Conservation (phyloP, 1,140 invertebrate species). For the Pogonognathellus flavescens region DNA sequence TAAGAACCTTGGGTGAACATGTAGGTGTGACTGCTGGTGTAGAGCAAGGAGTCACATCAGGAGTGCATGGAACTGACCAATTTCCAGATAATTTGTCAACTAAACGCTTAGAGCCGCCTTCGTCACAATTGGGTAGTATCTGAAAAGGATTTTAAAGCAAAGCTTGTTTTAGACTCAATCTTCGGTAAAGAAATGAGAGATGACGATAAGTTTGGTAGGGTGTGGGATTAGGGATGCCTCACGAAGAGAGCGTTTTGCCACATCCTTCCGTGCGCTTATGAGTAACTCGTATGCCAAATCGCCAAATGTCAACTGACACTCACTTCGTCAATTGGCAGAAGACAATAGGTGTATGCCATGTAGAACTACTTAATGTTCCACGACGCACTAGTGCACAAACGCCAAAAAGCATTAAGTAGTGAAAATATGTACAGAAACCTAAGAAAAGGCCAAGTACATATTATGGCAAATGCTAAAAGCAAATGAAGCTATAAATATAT, state of each 20-base stretch:
- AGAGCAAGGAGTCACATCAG: conserved; percentile 57
- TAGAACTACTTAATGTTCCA: too few species aligned
- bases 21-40: conserved; percentile 61
- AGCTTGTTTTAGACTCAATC: conserved; percentile 31
- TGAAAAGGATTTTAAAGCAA: conserved; percentile 51
- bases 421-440: too few species aligned
- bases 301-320: too few species aligned
- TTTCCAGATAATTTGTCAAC: conserved; percentile 53
- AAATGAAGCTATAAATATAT: too few species aligned
- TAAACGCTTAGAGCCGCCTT: conserved; percentile 52
- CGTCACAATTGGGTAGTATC: conserved; percentile 35
- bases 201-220: neutral
- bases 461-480: too few species aligned
- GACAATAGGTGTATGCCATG: too few species aligned
- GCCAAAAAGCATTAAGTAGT: too few species aligned
- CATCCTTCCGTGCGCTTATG: neutral
- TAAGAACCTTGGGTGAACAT: conserved; percentile 60
- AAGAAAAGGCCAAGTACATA: too few species aligned
- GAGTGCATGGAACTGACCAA: conserved; percentile 53
- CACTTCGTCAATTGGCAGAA: too few species aligned
- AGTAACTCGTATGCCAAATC: too few species aligned
- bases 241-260: conserved; percentile 4
- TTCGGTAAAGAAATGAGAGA: neutral
- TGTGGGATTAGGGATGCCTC: conserved; percentile 23
- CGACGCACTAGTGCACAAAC: too few species aligned